phyloP scores from a whole-genome alignment of 37 sponge, comb jelly and placozoan species.

The Tethya wilhelma region DNA sequence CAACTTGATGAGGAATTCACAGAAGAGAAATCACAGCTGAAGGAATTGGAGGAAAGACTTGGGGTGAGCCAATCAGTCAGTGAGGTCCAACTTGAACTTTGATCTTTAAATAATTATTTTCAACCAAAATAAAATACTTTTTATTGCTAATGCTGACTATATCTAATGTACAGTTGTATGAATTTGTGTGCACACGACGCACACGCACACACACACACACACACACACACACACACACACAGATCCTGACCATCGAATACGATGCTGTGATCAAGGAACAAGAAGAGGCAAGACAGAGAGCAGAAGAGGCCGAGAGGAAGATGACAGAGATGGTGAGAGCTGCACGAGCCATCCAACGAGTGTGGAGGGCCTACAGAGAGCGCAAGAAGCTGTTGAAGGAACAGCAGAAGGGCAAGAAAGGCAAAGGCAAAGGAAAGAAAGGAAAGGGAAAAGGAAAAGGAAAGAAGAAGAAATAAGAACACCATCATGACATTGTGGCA shows the following conservation, averaged over 20 bases:
- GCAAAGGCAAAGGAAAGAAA: constrained; percentile 62
- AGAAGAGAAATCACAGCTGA: constrained; percentile 79
- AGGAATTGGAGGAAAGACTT: constrained; percentile 87
- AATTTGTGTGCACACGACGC: too few relatives aligned
- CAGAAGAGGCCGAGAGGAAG: constrained; percentile 61
- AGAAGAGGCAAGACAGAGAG: constrained; percentile 76
- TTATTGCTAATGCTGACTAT: not conserved
- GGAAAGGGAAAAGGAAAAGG: constrained; percentile 58
- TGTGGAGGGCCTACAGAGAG: constrained; percentile 68
- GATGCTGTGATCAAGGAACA: constrained; percentile 84
- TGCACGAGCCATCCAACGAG: constrained; percentile 76
- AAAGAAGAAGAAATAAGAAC: constrained; percentile 10
- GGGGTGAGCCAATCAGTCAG: constrained; percentile 16
- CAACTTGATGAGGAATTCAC: constrained; percentile 58
- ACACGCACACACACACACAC: too few relatives aligned
- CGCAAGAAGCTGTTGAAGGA: constrained; percentile 53
- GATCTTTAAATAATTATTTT: not conserved
- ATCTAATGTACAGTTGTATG: not conserved
- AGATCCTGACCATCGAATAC: constrained; percentile 79
- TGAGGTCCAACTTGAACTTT: not conserved
- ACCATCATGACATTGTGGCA: not conserved
- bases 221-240: constrained; percentile 12
- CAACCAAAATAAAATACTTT: not conserved
- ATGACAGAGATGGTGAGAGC: constrained; percentile 62
- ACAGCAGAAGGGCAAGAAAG: constrained; percentile 59